Evolutionary conservation across 2,113 vertebrate species (phyloP).

Genomic region (Eidolon helvum): DNA sequence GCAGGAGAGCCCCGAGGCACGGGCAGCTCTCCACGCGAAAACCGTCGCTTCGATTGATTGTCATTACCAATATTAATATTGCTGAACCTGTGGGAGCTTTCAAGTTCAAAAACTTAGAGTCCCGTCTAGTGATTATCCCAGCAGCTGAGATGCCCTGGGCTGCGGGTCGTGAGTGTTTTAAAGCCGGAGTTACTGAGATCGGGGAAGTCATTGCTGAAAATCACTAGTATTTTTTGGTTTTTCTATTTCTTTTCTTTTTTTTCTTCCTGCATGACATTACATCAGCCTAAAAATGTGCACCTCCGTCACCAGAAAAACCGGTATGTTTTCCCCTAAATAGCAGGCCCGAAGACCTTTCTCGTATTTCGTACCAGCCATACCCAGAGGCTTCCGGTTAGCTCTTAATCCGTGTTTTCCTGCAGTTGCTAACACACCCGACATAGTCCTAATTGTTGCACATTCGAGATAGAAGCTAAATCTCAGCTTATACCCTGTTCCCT

Average conservation of each 20-base stretch:
- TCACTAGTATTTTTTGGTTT: background rate
- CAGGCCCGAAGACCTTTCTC: background rate
- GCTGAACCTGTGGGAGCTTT: background rate
- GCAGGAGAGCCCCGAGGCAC: background rate
- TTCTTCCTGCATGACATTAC: background rate
- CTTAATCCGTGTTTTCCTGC: background rate
- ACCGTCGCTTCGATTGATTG: rapidly evolving
- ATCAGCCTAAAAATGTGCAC: background rate
- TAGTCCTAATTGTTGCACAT: background rate
- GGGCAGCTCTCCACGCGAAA: background rate
- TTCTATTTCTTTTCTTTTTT: background rate
- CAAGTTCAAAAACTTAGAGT: background rate
- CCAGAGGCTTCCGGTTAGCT: background rate
- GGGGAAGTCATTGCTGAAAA: background rate
- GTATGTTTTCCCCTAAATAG: background rate
- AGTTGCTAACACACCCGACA: rapidly evolving
- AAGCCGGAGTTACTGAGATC: background rate
- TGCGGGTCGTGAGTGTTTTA: background rate
- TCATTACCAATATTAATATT: rapidly evolving
- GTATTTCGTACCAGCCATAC: too few species aligned
- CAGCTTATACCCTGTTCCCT: background rate
- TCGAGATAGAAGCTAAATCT: background rate
- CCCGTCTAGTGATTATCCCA: background rate
- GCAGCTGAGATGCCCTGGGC: rapidly evolving
- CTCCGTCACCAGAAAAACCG: background rate